Percentiles rank a stretch among this genome's conserved stretches.
Evolutionary conservation across 2,113 vertebrate species (phyloP).

Genomic region (Machaerirhynchus nigripectus): DNA sequence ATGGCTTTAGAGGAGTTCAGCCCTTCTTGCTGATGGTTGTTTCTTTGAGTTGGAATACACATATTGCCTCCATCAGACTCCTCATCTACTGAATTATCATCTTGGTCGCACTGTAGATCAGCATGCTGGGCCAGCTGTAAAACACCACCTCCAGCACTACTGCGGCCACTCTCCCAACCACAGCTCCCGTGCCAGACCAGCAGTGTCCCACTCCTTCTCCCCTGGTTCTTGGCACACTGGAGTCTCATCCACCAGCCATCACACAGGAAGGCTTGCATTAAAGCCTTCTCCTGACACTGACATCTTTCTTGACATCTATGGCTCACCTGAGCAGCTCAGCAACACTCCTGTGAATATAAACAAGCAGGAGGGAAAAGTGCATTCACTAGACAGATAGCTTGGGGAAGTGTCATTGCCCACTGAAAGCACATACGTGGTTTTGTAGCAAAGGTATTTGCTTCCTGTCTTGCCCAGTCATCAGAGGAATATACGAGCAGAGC

Average conservation of each 20-base stretch:
- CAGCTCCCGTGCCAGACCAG: background rate
- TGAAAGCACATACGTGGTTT: constrained; percentile 44
- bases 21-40: background rate
- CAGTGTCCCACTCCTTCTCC: background rate
- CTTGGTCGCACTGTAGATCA: background rate
- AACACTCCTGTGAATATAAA: constrained; percentile 23
- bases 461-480: constrained; percentile 2
- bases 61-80: background rate
- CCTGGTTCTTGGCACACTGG: fast-evolving
- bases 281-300: background rate
- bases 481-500: background rate
- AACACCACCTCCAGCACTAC: background rate
- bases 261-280: background rate
- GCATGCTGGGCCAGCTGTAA: background rate
- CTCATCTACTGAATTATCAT: background rate
- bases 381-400: constrained; percentile 25
- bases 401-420: background rate
- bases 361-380: background rate
- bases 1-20: background rate
- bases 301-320: background rate
- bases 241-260: background rate
- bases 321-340: constrained; percentile 18
- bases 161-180: background rate
- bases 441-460: constrained; percentile 31
- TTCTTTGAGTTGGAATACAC: background rate